Conservation (phyloP, 2,113 vertebrate genomes). For the Zosterops borbonicus region DNA sequence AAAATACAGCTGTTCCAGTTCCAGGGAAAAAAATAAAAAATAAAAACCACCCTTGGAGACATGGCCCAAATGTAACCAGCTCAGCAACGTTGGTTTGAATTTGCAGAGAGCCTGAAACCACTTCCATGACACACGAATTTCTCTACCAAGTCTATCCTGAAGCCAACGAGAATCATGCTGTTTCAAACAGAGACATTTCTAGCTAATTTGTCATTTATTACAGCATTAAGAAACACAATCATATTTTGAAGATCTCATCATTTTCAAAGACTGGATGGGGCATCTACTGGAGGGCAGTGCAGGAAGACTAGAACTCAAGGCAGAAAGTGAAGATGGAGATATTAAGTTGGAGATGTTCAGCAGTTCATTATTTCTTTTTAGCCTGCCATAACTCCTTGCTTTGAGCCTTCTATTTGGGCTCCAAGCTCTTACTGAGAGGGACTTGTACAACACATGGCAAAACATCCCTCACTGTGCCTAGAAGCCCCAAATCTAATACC, state of each 20-base stretch:
- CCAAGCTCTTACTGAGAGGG: background rate
- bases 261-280: background rate
- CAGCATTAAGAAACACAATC: background rate
- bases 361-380: background rate
- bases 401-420: background rate
- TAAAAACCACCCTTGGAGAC: background rate
- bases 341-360: background rate
- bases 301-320: background rate
- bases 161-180: background rate
- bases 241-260: background rate
- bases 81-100: background rate
- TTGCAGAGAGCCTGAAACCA: conserved; percentile 39
- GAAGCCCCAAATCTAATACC: conserved; percentile 5
- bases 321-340: background rate
- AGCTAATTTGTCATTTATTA: background rate
- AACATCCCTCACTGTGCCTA: background rate
- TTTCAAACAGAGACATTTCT: background rate
- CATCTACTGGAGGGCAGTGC: background rate
- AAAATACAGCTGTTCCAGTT: conserved; percentile 42
- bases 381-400: background rate
- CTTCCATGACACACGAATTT: background rate
- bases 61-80: background rate
- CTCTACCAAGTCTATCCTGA: background rate
- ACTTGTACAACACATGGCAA: background rate
- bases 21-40: background rate